Percentiles rank a stretch among this genome's conserved stretches.
phyloP scores from a whole-genome alignment of 2,797 vertebrate species.

The Sebastes cheni region DNA sequence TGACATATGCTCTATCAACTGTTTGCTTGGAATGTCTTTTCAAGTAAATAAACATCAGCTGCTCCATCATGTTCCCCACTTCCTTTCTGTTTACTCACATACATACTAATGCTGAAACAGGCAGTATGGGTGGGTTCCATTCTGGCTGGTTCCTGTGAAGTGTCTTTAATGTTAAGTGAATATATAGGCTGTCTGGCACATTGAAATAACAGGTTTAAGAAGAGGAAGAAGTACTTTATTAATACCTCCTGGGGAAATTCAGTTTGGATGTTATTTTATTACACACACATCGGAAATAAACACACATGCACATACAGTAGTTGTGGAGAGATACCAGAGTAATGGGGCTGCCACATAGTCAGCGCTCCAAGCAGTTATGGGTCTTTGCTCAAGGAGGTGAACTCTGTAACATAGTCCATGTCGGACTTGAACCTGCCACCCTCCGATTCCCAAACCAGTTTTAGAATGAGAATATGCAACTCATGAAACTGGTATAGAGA shows the following conservation, averaged over 20 bases:
- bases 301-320: background rate
- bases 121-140: background rate
- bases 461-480: background rate
- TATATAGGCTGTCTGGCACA: background rate
- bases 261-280: background rate
- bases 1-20: background rate
- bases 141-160: background rate
- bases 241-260: background rate
- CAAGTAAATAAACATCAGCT: conserved; percentile 10
- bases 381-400: background rate
- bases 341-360: background rate
- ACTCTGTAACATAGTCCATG: background rate
- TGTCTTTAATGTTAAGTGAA: background rate
- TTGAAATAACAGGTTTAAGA: background rate
- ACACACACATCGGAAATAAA: background rate
- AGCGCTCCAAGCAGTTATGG: background rate
- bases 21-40: conserved; percentile 8
- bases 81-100: background rate
- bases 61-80: background rate
- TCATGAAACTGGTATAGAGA: background rate
- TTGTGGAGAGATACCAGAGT: background rate
- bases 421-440: background rate
- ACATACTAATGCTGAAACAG: background rate
- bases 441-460: background rate
- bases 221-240: background rate